Conservation (phyloP, 1,140 invertebrate species). For the Nephila pilipes region DNA sequence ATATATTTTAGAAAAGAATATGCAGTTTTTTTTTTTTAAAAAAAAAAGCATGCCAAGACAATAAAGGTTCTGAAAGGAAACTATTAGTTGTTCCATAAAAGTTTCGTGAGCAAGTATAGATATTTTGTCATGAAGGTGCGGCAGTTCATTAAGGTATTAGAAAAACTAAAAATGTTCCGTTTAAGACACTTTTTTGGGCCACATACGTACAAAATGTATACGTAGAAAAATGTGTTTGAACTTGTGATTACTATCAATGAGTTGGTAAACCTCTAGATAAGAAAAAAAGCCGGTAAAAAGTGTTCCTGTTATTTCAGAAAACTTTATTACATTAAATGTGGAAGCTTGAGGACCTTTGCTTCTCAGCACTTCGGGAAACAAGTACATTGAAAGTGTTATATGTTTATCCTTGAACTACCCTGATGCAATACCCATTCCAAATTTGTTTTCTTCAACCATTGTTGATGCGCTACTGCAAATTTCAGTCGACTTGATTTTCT, state of each 20-base stretch:
- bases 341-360: not conserved
- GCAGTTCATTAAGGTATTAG: constrained; percentile 25
- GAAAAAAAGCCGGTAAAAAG: too few species aligned
- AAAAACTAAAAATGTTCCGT: constrained; percentile 6
- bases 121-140: not conserved
- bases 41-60: not conserved
- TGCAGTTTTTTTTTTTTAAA: not conserved
- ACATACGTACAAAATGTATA: too few species aligned
- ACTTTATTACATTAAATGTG: too few species aligned
- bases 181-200: not conserved
- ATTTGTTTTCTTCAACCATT: not conserved
- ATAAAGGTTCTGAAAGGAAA: not conserved
- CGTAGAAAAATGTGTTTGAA: too few species aligned
- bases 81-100: too few species aligned
- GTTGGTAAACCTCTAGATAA: too few species aligned
- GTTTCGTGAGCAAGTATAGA: constrained; percentile 8
- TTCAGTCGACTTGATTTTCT: not conserved
- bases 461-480: not conserved
- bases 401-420: too few species aligned
- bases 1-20: not conserved
- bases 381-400: too few species aligned
- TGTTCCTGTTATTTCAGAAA: too few species aligned
- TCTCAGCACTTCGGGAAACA: too few species aligned
- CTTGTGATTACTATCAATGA: too few species aligned
- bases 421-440: too few species aligned